Conservation (phyloP, 2,797 vertebrate species). For the Aselliscus stoliczkanus region DNA sequence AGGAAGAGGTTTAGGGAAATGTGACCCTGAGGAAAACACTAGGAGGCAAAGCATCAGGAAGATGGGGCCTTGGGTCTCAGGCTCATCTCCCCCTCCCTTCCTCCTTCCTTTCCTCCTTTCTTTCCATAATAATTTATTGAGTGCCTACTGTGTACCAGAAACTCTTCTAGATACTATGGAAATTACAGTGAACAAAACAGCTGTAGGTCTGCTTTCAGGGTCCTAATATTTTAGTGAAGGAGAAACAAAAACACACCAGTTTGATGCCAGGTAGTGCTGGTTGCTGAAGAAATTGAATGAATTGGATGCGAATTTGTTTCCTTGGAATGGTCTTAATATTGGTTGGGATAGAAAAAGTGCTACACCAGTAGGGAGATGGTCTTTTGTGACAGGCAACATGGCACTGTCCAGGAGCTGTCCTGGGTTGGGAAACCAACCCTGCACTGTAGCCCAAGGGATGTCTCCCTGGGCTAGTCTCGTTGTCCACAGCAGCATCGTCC, state of each 20-base stretch:
- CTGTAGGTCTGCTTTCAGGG: background rate
- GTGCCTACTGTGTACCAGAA: background rate
- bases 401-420: background rate
- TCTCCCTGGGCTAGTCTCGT: no score
- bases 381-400: background rate
- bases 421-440: background rate
- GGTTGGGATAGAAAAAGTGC: background rate
- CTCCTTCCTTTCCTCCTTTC: background rate
- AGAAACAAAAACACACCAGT: background rate
- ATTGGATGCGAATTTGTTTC: background rate
- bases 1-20: background rate
- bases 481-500: rapidly evolving
- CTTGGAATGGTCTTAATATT: background rate
- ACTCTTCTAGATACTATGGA: background rate
- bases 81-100: background rate
- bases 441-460: rapidly evolving
- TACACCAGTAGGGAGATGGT: background rate
- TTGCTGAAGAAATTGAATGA: background rate
- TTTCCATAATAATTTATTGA: background rate
- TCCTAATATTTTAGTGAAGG: background rate
- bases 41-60: background rate
- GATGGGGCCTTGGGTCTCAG: background rate
- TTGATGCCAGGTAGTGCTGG: background rate
- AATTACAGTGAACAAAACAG: background rate
- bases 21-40: background rate